phyloP scores from a whole-genome alignment of 2,797 vertebrate species.

The Fundulus diaphanus region DNA sequence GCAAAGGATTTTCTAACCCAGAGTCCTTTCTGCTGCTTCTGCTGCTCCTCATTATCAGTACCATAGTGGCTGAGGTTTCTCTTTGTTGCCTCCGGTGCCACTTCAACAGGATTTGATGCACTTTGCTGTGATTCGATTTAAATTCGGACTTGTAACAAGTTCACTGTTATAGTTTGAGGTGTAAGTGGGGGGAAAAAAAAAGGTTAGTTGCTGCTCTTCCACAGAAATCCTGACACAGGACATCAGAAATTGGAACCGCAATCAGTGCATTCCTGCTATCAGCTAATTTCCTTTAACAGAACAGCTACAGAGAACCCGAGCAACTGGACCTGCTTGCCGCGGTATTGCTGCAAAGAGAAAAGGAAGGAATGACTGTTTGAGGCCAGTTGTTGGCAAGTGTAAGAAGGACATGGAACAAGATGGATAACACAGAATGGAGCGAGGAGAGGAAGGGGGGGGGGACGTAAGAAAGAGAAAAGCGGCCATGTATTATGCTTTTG shows the following conservation, averaged over 20 bases:
- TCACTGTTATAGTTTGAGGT: no score
- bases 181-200: no score
- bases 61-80: not conserved
- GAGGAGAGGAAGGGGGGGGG: conserved; percentile 24
- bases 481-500: conserved; percentile 67
- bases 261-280: no score
- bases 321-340: not conserved
- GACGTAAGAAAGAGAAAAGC: conserved; percentile 41
- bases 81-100: not conserved
- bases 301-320: not conserved
- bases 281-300: no score
- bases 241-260: no score
- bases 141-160: not conserved
- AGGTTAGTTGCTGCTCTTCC: no score
- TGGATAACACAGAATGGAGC: conserved; percentile 28
- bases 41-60: not conserved
- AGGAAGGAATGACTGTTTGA: not conserved
- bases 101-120: not conserved
- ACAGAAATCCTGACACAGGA: not conserved
- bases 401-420: conserved; percentile 32
- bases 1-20: not conserved
- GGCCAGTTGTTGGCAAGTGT: not conserved
- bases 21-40: not conserved
- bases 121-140: not conserved
- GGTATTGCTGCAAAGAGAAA: not conserved